phyloP scores from a whole-genome alignment of 1,140 invertebrate genomes.

The Rhysida immarginata region DNA sequence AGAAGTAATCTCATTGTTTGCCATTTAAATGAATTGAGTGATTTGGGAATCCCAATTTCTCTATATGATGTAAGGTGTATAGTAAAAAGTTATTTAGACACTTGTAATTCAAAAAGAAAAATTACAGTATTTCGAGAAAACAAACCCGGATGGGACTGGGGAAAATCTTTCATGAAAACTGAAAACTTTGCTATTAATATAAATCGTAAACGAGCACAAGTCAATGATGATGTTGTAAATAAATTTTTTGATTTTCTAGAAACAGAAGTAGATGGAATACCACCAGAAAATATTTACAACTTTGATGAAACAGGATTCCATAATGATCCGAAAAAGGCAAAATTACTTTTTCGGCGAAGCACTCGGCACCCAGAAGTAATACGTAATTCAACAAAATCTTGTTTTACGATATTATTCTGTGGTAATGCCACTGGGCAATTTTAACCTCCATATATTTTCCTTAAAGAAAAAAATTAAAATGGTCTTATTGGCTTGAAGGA shows the following conservation, averaged over 20 bases:
- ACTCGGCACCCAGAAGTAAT: constrained; percentile 24
- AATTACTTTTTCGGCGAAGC: constrained; percentile 19
- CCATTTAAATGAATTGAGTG: too few species aligned
- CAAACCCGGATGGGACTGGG: too few species aligned
- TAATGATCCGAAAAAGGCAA: constrained; percentile 25
- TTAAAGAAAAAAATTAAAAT: constrained; percentile 17
- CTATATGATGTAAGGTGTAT: too few species aligned
- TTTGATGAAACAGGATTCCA: constrained; percentile 31
- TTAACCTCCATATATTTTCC: constrained; percentile 20
- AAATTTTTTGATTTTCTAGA: constrained; percentile 16
- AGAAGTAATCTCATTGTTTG: too few species aligned
- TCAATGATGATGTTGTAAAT: constrained; percentile 13
- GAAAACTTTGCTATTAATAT: too few species aligned
- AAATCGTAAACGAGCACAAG: constrained; percentile 3
- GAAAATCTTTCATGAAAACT: too few species aligned
- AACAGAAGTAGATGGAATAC: constrained; percentile 10
- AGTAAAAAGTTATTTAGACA: too few species aligned
- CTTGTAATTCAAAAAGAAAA: too few species aligned
- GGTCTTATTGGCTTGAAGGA: constrained; percentile 17
- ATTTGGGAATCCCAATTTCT: too few species aligned
- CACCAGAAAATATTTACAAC: constrained; percentile 22
- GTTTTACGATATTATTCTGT: constrained; percentile 26
- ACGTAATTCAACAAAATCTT: constrained; percentile 22
- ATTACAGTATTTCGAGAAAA: too few species aligned
- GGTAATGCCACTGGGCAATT: constrained; percentile 20